Evolutionary conservation across 2,888 invertebrate species (phyloP).

Genomic region (Caenorhabditis zanzibari): DNA sequence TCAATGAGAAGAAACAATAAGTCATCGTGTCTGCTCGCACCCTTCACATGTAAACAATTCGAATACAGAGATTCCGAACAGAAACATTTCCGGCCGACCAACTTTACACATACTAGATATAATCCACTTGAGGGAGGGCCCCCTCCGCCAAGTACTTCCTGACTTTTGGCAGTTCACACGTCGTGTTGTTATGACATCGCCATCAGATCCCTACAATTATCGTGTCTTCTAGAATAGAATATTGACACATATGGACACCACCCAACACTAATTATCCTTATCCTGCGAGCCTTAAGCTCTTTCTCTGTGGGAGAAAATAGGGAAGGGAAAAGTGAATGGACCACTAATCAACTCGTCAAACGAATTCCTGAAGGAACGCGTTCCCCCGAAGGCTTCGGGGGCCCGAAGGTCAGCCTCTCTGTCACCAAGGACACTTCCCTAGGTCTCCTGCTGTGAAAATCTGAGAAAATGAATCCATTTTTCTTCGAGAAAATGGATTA

Average conservation of each 20-base stretch:
- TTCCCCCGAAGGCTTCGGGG: not conserved
- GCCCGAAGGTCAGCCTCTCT: not conserved
- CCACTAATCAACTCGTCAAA: constrained; percentile 49
- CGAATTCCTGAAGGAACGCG: not conserved
- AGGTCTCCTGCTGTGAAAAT: constrained; percentile 23
- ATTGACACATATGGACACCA: not conserved
- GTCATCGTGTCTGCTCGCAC: constrained; percentile 47
- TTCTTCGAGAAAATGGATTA: no score
- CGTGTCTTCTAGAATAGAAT: constrained; percentile 31
- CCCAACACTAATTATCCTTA: constrained; percentile 48
- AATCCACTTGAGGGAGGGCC: constrained; percentile 33
- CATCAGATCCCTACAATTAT: constrained; percentile 37
- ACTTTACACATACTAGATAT: constrained; percentile 31
- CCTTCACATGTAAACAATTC: constrained; percentile 62
- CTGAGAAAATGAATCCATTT: not conserved
- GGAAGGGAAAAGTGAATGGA: constrained; percentile 28
- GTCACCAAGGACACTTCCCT: not conserved
- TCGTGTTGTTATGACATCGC: not conserved
- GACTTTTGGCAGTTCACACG: constrained; percentile 29
- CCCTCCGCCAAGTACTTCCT: constrained; percentile 49
- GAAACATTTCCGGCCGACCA: not conserved
- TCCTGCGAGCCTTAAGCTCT: not conserved
- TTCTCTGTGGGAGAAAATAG: not conserved
- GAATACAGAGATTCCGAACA: not conserved
- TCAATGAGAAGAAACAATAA: constrained; percentile 16